Evolutionary conservation across 2,113 vertebrate species (phyloP), one percentile per base, ranked within the genome.

Genomic region (Cygnus buccinator): DNA sequence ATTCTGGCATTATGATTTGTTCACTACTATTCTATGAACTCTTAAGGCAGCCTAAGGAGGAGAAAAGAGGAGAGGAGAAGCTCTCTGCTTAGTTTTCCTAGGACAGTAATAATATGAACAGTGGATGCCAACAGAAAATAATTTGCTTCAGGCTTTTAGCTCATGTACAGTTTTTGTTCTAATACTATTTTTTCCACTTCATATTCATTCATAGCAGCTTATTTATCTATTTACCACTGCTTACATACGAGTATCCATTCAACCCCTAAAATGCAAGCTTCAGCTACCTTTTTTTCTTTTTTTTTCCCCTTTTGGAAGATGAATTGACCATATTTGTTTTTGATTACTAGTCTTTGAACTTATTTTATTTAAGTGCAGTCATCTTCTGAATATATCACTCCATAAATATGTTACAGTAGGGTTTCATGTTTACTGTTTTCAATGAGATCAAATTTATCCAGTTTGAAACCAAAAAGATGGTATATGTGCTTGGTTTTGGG

Each of bases 341-440:
- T 94, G 93, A 96, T 96, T 95, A 96, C 87, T 77, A 52, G 77
- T 92, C 86, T 97, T 94, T 95, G 95, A 96, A 96, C 91, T 96
- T 87, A 44, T 26, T 91, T 92, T 87, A 87, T 90, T 94, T 89
- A 96, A 96, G 83, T 57, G 92, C 2, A 55, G 87, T 96, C 96
- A 94, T 94, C 77, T 72, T 94, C 91, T 43, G 84, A 94, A 92
- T 94, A 87, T 92, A 96, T 93, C 96, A 97, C 89, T 82, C 91
- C 0, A 0, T 94, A 95, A 97, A 94, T 94, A 96, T 94, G 94
- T 87, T 93, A 93, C 31, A 33, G 90, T 83, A 89, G 74, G 89
- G 89, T 96, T 96, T 96, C 58, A 50, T 94, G 95, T 94, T 96
- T 95, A 89, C 81, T 94, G 94, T 79, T 93, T 94, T 97, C 96